A percentile compares a stretch with the other conserved stretches of the same genome.
These are phyloP conservation scores for Cichladusa arquata DNA, from an alignment of 2,113 vertebrate genomes.

Conservation along the genomic window DNA sequence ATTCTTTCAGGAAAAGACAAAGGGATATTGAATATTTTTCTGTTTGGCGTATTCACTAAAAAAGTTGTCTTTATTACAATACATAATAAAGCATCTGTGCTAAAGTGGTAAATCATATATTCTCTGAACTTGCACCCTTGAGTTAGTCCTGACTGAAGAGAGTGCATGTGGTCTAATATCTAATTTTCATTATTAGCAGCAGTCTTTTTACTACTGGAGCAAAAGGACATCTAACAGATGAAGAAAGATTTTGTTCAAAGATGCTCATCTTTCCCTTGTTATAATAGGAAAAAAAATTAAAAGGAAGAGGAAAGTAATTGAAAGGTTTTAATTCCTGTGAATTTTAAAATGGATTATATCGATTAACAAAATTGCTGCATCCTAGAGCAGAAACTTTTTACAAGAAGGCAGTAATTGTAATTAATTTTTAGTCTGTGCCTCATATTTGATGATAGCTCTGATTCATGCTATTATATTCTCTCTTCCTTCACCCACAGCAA, in stretches of 20 bases:
- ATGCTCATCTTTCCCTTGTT: slow-evolving; percentile 16
- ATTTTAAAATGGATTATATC: slow-evolving; percentile 49
- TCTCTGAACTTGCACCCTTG: neutral
- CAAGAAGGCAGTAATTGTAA: slow-evolving; percentile 70
- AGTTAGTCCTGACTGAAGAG: neutral
- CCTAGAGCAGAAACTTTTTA: slow-evolving; percentile 50
- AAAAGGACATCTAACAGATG: slow-evolving; percentile 54
- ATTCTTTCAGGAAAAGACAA: neutral
- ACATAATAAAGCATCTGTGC: neutral
- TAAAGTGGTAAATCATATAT: neutral
- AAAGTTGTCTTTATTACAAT: neutral
- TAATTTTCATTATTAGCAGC: slow-evolving; percentile 10
- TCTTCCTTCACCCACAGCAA: slow-evolving; percentile 80
- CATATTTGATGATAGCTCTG: slow-evolving; percentile 82
- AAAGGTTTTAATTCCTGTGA: slow-evolving; percentile 42
- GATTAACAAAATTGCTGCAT: slow-evolving; percentile 60
- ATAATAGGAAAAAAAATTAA: slow-evolving; percentile 42
- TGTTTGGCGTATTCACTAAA: neutral
- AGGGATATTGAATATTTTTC: neutral
- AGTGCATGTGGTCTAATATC: neutral
- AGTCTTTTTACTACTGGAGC: slow-evolving; percentile 15
- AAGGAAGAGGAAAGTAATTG: slow-evolving; percentile 30
- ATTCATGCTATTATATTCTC: slow-evolving; percentile 83
- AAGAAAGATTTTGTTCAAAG: slow-evolving; percentile 53
- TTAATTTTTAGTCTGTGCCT: slow-evolving; percentile 73